Conservation (phyloP, 37 sponge, comb jelly and placozoan species). For the Oscarella lobularis region DNA sequence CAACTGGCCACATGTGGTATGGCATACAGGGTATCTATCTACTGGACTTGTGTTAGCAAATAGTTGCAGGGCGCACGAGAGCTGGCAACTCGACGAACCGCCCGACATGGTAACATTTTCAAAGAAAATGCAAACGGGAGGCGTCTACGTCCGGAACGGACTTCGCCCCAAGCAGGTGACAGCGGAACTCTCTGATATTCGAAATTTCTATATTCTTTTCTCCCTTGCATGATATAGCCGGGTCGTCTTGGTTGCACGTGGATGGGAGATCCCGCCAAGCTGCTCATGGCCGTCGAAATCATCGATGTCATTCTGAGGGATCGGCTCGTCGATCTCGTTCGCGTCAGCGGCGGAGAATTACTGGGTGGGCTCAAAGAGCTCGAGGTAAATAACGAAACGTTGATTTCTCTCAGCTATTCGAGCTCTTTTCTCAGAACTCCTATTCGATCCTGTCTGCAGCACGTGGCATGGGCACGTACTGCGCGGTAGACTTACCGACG, state of each 20-base stretch:
- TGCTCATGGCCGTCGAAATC: slow-evolving; percentile 39
- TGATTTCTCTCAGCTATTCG: too few species aligned
- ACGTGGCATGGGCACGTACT: slow-evolving; percentile 56
- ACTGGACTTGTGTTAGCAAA: too few species aligned
- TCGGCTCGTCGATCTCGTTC: slow-evolving; percentile 19
- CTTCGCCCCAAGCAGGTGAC: neutral
- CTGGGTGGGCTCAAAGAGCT: slow-evolving; percentile 38
- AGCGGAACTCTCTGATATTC: too few species aligned
- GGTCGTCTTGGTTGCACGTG: slow-evolving; percentile 65
- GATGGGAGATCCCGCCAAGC: slow-evolving; percentile 54
- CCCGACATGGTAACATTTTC: slow-evolving; percentile 65
- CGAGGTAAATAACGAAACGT: too few species aligned
- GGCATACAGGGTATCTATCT: slow-evolving; percentile 1
- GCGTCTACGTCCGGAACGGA: slow-evolving; percentile 14
- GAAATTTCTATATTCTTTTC: neutral
- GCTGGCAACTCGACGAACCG: slow-evolving; percentile 50
- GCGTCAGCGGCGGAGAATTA: slow-evolving; percentile 28
- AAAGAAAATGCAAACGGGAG: slow-evolving; percentile 65
- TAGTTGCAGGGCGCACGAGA: slow-evolving; percentile 74
- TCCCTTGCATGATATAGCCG: slow-evolving; percentile 14
- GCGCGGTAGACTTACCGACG: slow-evolving; percentile 43
- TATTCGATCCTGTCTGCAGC: slow-evolving; percentile 31
- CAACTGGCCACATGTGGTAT: neutral
- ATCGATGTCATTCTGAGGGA: slow-evolving; percentile 23
- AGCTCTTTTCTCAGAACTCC: slow-evolving; percentile 11